Conservation (phyloP, 2,797 vertebrate genomes). For the Chromis chromis region DNA sequence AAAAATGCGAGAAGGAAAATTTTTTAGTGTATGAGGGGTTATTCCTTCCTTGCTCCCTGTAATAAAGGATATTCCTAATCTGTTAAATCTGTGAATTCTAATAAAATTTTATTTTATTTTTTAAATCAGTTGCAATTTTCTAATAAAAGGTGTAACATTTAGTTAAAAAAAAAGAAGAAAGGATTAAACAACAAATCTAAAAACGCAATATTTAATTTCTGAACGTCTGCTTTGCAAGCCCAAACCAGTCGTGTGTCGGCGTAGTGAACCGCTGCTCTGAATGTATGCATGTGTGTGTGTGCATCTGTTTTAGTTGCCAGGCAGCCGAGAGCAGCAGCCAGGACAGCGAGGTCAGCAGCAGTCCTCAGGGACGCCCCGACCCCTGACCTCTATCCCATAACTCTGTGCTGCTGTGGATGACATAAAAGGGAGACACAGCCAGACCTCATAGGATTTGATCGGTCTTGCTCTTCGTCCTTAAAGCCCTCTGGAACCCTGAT, state of each 20-base stretch:
- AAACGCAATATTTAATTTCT: not conserved
- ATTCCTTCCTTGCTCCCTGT: not conserved
- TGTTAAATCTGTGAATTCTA: not conserved
- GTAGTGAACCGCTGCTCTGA: not conserved
- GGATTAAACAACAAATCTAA: no score
- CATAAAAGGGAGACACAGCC: slow-evolving; percentile 66
- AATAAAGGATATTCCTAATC: not conserved
- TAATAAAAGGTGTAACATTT: no score
- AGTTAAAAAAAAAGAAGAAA: no score
- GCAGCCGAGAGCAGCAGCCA: slow-evolving; percentile 40
- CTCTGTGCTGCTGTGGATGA: slow-evolving; percentile 61
- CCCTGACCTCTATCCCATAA: slow-evolving; percentile 69
- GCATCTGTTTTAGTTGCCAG: slow-evolving; percentile 29
- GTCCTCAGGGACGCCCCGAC: slow-evolving; percentile 67
- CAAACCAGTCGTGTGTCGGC: not conserved
- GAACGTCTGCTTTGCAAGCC: not conserved
- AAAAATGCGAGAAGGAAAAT: not conserved
- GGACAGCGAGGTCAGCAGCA: slow-evolving; percentile 49
- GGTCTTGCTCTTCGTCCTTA: slow-evolving; percentile 58
- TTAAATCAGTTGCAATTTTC: no score
- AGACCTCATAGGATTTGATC: slow-evolving; percentile 73
- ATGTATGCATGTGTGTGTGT: not conserved
- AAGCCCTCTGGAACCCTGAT: slow-evolving; percentile 72
- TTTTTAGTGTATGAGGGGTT: not conserved
- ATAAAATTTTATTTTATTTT: no score